Conservation (phyloP, 2,888 invertebrate species). For the Lycocerus yunnanus region DNA sequence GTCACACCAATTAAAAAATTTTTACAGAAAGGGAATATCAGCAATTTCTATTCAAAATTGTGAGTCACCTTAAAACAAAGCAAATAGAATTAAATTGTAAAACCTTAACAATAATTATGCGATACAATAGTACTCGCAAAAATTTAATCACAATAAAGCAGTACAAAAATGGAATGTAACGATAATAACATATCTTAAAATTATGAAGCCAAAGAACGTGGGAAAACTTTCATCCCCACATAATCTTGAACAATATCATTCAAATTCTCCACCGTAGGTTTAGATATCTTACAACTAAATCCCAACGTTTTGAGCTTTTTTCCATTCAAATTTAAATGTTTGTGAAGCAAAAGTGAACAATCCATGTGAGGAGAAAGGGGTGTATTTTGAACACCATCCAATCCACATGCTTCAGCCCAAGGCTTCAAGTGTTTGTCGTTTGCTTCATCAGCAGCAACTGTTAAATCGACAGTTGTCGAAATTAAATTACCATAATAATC, state of each 20-base stretch:
- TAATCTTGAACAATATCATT: constrained; percentile 78
- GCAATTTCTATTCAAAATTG: not conserved
- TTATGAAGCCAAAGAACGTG: constrained; percentile 62
- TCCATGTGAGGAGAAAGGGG: constrained; percentile 89
- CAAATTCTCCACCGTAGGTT: constrained; percentile 57
- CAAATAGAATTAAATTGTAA: not conserved
- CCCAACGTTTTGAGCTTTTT: constrained; percentile 65
- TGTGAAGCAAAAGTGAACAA: constrained; percentile 79
- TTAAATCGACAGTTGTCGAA: constrained; percentile 81
- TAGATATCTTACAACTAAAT: constrained; percentile 65
- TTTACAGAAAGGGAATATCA: not conserved
- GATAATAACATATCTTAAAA: constrained; percentile 31
- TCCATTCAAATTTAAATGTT: constrained; percentile 77
- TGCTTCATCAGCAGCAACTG: constrained; percentile 82
- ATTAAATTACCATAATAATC: constrained; percentile 85
- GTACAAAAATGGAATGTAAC: not conserved
- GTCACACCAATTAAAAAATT: not conserved
- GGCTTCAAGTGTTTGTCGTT: constrained; percentile 93
- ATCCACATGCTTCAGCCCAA: constrained; percentile 86
- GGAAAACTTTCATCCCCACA: constrained; percentile 81
- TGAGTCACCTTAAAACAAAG: not conserved
- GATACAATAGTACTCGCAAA: constrained; percentile 19
- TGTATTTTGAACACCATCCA: constrained; percentile 76
- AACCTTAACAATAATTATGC: not conserved
- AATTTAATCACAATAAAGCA: constrained; percentile 31